phyloP scores from a whole-genome alignment of 2,113 vertebrate species.

The Rhynchopsitta pachyrhyncha region DNA sequence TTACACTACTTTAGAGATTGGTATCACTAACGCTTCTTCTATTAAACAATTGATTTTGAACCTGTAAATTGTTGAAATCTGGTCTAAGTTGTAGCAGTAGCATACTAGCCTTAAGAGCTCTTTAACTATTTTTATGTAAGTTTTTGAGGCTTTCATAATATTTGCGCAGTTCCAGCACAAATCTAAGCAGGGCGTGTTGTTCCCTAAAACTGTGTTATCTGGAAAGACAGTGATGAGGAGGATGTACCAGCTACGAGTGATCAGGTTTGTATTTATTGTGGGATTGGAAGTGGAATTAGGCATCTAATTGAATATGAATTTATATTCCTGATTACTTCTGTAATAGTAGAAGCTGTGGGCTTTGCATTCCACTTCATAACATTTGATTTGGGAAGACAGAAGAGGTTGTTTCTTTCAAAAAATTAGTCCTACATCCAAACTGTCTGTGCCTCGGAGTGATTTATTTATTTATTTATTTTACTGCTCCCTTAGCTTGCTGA shows the following conservation, averaged over 20 bases:
- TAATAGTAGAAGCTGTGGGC: neutral
- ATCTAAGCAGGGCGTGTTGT: neutral
- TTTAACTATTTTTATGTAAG: neutral
- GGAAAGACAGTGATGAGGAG: neutral
- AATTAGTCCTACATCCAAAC: neutral
- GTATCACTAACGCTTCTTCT: neutral
- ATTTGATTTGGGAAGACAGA: neutral
- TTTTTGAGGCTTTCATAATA: neutral
- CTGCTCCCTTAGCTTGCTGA: neutral
- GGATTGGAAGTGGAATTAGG: neutral
- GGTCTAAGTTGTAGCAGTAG: neutral
- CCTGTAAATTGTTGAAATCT: neutral
- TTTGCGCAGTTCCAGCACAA: neutral
- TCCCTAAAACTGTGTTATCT: neutral
- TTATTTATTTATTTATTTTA: constrained; percentile 11
- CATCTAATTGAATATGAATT: neutral
- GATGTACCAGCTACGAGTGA: neutral
- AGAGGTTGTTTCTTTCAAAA: neutral
- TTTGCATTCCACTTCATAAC: neutral
- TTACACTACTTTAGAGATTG: neutral
- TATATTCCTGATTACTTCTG: neutral
- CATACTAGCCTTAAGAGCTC: neutral
- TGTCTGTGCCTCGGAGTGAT: neutral
- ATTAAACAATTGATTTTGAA: neutral
- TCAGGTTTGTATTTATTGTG: neutral